Evolutionary conservation across 2,797 vertebrate genomes (phyloP).

Genomic region (Gallirallus australis): DNA sequence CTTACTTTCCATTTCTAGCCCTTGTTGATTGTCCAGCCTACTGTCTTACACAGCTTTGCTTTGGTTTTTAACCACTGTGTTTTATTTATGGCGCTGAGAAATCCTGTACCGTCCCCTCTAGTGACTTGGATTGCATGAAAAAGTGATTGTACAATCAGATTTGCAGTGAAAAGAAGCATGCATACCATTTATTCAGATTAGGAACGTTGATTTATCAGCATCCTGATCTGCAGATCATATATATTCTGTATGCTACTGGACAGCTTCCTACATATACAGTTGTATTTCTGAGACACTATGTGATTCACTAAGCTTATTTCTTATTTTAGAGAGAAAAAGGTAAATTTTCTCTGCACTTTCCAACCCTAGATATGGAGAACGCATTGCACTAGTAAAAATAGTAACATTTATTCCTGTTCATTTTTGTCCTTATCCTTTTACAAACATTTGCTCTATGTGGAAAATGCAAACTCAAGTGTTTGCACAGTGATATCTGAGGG

Average conservation of each 20-base stretch:
- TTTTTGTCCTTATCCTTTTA: slow-evolving; percentile 46
- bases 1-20: slow-evolving; percentile 74
- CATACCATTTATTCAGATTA: background rate
- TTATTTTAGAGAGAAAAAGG: slow-evolving; percentile 39
- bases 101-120: background rate
- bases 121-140: background rate
- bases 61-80: slow-evolving; percentile 37
- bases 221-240: background rate
- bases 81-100: slow-evolving; percentile 69
- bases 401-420: background rate
- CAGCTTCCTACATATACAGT: background rate
- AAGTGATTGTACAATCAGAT: slow-evolving; percentile 18
- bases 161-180: background rate
- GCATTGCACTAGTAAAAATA: background rate
- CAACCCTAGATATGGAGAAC: background rate
- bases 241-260: background rate
- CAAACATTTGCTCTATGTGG: background rate
- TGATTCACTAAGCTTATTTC: slow-evolving; percentile 26
- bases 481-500: background rate
- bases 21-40: slow-evolving; percentile 70
- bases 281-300: background rate
- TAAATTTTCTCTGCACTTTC: slow-evolving; percentile 37
- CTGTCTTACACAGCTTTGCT: slow-evolving; percentile 50
- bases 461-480: slow-evolving; percentile 22
- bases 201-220: slow-evolving; percentile 39